Evolutionary conservation across 2,888 invertebrate genomes (phyloP).

Genomic region (Limnephilus lunatus): DNA sequence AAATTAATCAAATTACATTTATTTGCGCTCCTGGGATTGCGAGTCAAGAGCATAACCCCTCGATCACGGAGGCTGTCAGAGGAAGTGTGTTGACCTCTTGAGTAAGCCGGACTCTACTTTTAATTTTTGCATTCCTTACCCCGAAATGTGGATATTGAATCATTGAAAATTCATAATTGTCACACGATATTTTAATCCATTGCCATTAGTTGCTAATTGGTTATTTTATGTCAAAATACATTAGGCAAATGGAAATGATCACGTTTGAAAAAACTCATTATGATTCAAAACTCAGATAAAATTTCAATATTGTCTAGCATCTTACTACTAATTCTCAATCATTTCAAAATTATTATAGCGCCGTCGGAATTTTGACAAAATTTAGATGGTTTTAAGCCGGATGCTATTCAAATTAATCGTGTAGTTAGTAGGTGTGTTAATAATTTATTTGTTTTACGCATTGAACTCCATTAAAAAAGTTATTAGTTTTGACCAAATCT

Average conservation of each 20-base stretch:
- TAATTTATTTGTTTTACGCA: background rate
- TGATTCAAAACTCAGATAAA: background rate
- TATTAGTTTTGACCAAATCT: background rate
- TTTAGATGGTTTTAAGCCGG: background rate
- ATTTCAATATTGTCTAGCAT: background rate
- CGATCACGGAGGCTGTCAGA: no score
- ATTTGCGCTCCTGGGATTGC: no score
- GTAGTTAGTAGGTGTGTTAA: background rate
- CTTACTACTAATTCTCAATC: background rate
- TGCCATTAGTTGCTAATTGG: slow-evolving; percentile 33
- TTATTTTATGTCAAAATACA: slow-evolving; percentile 16
- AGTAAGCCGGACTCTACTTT: background rate
- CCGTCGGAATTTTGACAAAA: background rate
- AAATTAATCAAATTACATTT: no score
- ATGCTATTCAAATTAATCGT: background rate
- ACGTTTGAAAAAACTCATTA: background rate
- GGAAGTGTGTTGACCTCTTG: background rate
- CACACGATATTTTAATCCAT: background rate
- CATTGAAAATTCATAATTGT: background rate
- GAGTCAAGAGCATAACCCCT: no score
- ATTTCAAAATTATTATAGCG: background rate
- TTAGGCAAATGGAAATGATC: background rate
- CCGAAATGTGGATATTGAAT: background rate
- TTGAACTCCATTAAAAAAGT: background rate
- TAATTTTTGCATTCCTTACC: slow-evolving; percentile 20